phyloP scores from a whole-genome alignment of 2,888 invertebrate genomes.

The Adineta ricciae region DNA sequence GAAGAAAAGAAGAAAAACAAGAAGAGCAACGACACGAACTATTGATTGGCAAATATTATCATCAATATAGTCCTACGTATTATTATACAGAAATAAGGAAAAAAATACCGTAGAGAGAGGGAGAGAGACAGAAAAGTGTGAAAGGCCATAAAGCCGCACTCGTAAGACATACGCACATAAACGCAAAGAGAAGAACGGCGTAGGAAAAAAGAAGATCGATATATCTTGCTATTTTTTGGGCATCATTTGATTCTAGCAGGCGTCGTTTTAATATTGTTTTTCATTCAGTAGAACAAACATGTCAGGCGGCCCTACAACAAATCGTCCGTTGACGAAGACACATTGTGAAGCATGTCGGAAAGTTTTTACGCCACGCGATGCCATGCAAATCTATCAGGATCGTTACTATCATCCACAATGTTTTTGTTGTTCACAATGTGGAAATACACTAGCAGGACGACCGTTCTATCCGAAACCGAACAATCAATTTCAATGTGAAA shows the following conservation, averaged over 20 bases:
- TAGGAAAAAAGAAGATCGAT: background rate
- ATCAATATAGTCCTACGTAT: background rate
- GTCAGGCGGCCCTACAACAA: background rate
- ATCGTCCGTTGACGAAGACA: slow-evolving; percentile 11
- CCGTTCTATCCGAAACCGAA: slow-evolving; percentile 18
- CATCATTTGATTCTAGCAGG: background rate
- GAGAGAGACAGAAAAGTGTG: background rate
- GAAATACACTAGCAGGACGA: background rate
- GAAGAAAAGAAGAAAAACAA: background rate
- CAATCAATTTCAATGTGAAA: slow-evolving; percentile 16
- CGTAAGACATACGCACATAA: background rate
- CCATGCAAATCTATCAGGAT: slow-evolving; percentile 19
- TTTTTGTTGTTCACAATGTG: slow-evolving; percentile 11
- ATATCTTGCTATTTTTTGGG: background rate
- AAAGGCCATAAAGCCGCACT: background rate
- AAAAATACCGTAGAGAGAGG: background rate
- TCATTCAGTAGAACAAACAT: background rate
- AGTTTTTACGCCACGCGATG: background rate
- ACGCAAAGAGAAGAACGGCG: background rate
- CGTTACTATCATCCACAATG: slow-evolving; percentile 21
- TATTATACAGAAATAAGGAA: background rate
- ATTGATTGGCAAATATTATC: background rate
- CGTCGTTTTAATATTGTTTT: background rate
- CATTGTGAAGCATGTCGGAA: background rate
- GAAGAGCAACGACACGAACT: background rate